Evolutionary conservation across 2,113 vertebrate genomes (phyloP), one percentile per base, ranked within the genome.

Genomic region (Mormyrus iriodes): DNA sequence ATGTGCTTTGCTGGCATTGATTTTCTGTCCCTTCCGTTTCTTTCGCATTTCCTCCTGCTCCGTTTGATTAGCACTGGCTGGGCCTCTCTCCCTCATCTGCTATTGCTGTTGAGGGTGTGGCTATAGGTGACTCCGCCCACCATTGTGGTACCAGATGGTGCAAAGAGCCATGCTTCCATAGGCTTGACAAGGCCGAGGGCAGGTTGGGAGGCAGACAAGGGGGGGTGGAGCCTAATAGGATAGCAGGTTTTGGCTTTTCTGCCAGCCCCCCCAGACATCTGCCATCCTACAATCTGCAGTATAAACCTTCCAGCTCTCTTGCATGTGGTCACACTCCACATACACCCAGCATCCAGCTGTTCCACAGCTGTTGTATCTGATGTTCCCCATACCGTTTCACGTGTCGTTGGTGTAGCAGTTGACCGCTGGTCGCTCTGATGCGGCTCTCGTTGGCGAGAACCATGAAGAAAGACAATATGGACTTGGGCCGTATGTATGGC

Each of bases 21-120:
- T 87, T 46, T 88, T 76, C 88, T 48, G 42, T 61, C 44, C 79
- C 86, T 61, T 35, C 55, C 55, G 83, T 35, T 53, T 90, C 89
- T 85, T 88, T 8, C 12, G 27, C 51, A 8, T 79, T 35, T 79
- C 73, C 35, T 35, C 73, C 73, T 42, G 73, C 15, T 79, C 3
- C n/a, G 10, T 31, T 31, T 65, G n/a, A 65, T 65, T 69, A 69
- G 82, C 1, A 7, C 10, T n/a, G 19, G 21, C 82, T 48, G 24
- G 39, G 15, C 48, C 42, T 49, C 42, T 84, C 4, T 7, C 27
- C 31, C n/a, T 46, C 39, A 82, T 39, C 88, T 87, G 88, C 88
- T 83, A 52, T 88, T 90, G 73, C 58, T 84, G 53, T 27, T 5
- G 24, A 85, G 35, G 35, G 73, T 19, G 73, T 79, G 73, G 15